Percentiles rank a stretch among this genome's conserved stretches.
phyloP scores from a whole-genome alignment of 2,888 invertebrate genomes.

The Gibbula magus region DNA sequence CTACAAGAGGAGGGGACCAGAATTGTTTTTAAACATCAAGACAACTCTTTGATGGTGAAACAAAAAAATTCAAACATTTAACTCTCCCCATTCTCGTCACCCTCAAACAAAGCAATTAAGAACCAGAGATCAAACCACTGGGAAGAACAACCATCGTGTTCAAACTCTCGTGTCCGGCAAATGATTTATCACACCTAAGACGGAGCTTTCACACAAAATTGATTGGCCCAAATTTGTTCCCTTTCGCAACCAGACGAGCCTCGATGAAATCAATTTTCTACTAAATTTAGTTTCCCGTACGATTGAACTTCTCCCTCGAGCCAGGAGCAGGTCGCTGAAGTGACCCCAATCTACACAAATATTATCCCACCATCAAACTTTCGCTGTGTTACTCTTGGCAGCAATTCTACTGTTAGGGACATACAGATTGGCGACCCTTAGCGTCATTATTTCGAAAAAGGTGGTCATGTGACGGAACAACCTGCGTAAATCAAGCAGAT shows the following conservation, averaged over 20 bases:
- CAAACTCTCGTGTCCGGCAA: neutral
- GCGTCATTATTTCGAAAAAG: neutral
- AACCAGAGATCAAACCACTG: too few relatives aligned
- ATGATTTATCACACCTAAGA: neutral
- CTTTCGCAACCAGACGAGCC: neutral
- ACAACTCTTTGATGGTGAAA: too few relatives aligned
- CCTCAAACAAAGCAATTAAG: too few relatives aligned
- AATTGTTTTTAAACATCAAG: too few relatives aligned
- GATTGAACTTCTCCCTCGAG: neutral
- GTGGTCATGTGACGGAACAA: neutral
- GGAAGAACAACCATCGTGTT: too few relatives aligned
- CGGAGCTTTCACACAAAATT: neutral
- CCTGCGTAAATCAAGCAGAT: neutral
- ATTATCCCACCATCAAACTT: neutral
- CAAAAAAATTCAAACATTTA: too few relatives aligned
- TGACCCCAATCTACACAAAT: neutral
- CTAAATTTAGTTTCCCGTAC: neutral
- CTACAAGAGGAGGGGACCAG: too few relatives aligned
- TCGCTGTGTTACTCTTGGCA: neutral
- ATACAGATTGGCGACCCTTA: neutral
- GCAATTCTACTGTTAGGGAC: neutral
- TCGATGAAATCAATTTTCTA: neutral
- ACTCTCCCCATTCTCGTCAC: too few relatives aligned
- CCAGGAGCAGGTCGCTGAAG: neutral
- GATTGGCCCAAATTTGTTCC: slow-evolving; percentile 13